Conservation (phyloP, 1,140 invertebrate species). For the Araneus ventricosus region DNA sequence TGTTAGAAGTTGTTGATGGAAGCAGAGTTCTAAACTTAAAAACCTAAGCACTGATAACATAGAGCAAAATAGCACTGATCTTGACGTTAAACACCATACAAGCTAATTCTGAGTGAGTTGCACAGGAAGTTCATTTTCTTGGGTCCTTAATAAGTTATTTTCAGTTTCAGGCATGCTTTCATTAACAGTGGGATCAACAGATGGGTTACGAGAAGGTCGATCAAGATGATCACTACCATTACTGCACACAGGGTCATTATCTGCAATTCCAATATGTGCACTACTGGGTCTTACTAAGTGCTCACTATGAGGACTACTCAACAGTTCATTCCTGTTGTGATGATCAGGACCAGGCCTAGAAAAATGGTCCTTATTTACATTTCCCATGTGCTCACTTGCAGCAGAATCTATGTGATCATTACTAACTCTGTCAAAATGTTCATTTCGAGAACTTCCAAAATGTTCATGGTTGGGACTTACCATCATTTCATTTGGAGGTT, state of each 20-base stretch:
- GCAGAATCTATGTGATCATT: constrained; percentile 62
- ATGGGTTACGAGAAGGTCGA: constrained; percentile 63
- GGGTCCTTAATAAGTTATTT: constrained; percentile 56
- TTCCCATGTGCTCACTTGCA: constrained; percentile 50
- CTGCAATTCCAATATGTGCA: constrained; percentile 33
- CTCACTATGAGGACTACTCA: constrained; percentile 68
- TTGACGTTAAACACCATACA: background rate
- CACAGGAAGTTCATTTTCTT: constrained; percentile 68
- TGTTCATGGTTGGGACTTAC: constrained; percentile 70
- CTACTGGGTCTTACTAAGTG: constrained; percentile 47
- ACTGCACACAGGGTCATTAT: constrained; percentile 60
- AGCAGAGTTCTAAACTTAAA: constrained; percentile 60
- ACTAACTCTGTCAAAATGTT: constrained; percentile 66
- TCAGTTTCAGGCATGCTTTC: constrained; percentile 59
- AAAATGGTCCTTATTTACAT: constrained; percentile 72
- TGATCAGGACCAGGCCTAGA: constrained; percentile 56
- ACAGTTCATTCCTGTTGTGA: constrained; percentile 65
- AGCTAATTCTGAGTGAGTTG: constrained; percentile 67
- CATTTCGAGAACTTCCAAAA: constrained; percentile 55
- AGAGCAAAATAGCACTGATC: background rate
- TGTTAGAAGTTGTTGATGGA: constrained; percentile 40
- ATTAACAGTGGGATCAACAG: constrained; percentile 59
- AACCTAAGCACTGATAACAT: constrained; percentile 26
- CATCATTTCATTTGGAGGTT: constrained; percentile 49
- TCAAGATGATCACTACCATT: constrained; percentile 69